Evolutionary conservation across 1,140 invertebrate species (phyloP).

Genomic region (Drosophila ambigua): DNA sequence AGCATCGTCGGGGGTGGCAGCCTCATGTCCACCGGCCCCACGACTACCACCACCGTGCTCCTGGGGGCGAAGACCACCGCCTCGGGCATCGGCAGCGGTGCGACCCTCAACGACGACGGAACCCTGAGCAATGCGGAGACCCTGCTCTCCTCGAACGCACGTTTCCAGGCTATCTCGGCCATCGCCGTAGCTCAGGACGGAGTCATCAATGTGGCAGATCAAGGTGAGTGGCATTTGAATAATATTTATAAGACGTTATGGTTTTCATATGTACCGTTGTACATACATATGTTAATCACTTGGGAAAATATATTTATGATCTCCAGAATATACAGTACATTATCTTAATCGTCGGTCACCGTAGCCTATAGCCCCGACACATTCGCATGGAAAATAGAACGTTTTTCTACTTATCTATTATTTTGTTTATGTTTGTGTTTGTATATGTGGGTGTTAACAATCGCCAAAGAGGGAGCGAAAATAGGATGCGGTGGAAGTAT

Average conservation of each 20-base stretch:
- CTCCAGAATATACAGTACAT: no score
- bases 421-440: conserved; percentile 4
- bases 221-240: conserved; percentile 86
- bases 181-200: conserved; percentile 97
- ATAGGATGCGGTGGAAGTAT: conserved; percentile 18
- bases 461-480: conserved; percentile 14
- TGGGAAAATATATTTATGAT: no score
- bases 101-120: conserved; percentile 86
- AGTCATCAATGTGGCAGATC: conserved; percentile 96
- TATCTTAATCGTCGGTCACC: no score
- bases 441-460: conserved; percentile 44
- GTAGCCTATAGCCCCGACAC: no score
- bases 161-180: conserved; percentile 95
- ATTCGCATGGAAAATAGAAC: conserved; percentile 13
- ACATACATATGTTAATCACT: no score
- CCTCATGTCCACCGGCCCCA: conserved; percentile 81
- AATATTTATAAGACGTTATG: background rate
- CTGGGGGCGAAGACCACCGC: conserved; percentile 76
- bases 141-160: conserved; percentile 94
- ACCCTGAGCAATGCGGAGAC: conserved; percentile 91
- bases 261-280: no score
- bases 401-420: conserved; percentile 36
- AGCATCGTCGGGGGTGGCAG: conserved; percentile 74
- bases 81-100: conserved; percentile 48
- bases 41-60: conserved; percentile 80